phyloP scores from a whole-genome alignment of 2,888 invertebrate species.

The Conops quadrifasciatus region DNA sequence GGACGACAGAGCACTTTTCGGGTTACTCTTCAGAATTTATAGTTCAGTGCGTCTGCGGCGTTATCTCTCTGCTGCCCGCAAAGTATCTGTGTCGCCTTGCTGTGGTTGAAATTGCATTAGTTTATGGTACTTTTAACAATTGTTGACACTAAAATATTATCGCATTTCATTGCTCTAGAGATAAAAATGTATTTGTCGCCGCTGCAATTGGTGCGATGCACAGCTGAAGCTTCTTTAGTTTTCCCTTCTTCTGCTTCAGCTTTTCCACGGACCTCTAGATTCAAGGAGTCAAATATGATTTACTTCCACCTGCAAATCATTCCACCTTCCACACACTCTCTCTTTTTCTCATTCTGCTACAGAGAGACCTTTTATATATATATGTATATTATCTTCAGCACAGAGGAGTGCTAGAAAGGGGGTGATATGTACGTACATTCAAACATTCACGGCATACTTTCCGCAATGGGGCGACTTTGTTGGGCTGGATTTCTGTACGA shows the following conservation, averaged over 20 bases:
- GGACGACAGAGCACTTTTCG: conserved; percentile 24
- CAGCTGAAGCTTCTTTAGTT: neutral
- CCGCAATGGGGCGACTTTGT: neutral
- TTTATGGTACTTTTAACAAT: conserved; percentile 62
- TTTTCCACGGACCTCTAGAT: conserved; percentile 9
- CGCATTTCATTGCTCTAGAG: conserved; percentile 58
- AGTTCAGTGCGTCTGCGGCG: conserved; percentile 39
- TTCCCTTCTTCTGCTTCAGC: conserved; percentile 13
- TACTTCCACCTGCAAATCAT: conserved; percentile 53
- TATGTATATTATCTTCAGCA: too few relatives aligned
- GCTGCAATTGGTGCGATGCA: conserved; percentile 22
- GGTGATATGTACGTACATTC: too few relatives aligned
- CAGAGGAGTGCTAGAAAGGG: too few relatives aligned
- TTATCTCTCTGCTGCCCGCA: conserved; percentile 9
- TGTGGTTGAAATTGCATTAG: conserved; percentile 50
- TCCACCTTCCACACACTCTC: too few relatives aligned
- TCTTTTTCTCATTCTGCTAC: too few relatives aligned
- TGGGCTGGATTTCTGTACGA: conserved; percentile 41
- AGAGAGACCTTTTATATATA: too few relatives aligned
- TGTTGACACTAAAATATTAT: conserved; percentile 63
- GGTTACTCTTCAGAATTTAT: conserved; percentile 41
- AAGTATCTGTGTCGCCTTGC: conserved; percentile 28
- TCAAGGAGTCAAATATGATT: conserved; percentile 50
- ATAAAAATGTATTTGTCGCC: conserved; percentile 58
- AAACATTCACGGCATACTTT: too few relatives aligned